These are phyloP conservation scores for Nanorana parkeri DNA, from an alignment of 2,113 vertebrate species.

Conservation along the genomic window DNA sequence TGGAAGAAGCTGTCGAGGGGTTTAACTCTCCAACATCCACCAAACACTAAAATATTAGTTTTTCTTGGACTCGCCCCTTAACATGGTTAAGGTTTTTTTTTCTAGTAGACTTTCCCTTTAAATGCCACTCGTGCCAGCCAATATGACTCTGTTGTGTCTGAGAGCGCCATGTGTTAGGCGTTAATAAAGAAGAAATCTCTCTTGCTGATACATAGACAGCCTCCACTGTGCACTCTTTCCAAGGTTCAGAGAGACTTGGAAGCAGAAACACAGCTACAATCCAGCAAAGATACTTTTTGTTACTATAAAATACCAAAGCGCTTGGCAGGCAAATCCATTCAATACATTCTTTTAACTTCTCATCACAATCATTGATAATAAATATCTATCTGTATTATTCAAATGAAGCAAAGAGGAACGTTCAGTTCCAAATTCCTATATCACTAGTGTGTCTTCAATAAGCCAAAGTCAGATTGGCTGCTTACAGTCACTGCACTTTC, in stretches of 20 bases:
- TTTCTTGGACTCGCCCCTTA: too few species aligned
- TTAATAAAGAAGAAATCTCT: slow-evolving; percentile 1
- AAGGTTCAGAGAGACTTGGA: slow-evolving; percentile 29
- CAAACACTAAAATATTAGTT: too few species aligned
- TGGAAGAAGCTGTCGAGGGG: too few species aligned
- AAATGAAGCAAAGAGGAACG: too few species aligned
- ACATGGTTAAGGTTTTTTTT: too few species aligned
- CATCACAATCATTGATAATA: neutral
- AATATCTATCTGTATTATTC: too few species aligned
- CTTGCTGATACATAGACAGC: slow-evolving; percentile 2
- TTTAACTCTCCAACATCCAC: too few species aligned
- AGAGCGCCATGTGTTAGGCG: neutral
- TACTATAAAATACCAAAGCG: slow-evolving; percentile 17
- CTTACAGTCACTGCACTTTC: too few species aligned
- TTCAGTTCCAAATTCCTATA: too few species aligned
- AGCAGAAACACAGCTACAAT: slow-evolving; percentile 2
- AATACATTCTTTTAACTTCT: neutral
- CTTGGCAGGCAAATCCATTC: slow-evolving; percentile 12
- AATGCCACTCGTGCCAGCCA: neutral
- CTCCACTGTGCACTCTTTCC: slow-evolving; percentile 35
- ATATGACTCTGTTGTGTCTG: slow-evolving; percentile 2
- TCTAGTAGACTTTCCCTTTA: neutral
- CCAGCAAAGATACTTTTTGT: slow-evolving; percentile 41
- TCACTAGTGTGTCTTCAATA: too few species aligned
- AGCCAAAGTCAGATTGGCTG: too few species aligned